Percentiles rank a stretch among this genome's conserved stretches.
Conservation (phyloP, 1,140 invertebrate species). For the Heliothis virescens region DNA sequence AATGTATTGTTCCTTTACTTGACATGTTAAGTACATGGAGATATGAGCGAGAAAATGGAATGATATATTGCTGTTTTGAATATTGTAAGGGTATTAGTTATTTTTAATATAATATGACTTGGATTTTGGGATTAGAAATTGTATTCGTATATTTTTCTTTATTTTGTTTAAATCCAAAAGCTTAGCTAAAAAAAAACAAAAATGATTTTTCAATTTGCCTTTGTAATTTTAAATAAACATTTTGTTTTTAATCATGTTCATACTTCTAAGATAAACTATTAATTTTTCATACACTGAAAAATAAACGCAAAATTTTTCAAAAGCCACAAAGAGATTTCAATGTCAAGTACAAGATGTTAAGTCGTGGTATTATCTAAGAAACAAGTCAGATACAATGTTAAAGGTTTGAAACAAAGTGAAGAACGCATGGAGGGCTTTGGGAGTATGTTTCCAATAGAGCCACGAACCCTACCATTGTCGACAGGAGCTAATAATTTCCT, state of each 20-base stretch:
- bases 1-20: conserved; percentile 32
- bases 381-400: conserved; percentile 48
- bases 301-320: background rate
- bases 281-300: too few species aligned
- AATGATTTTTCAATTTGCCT: too few species aligned
- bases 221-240: too few species aligned
- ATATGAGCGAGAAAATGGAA: conserved; percentile 12
- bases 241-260: too few species aligned
- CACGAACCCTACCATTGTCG: conserved; percentile 47
- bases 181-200: too few species aligned
- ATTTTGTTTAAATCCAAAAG: too few species aligned
- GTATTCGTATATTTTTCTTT: too few species aligned
- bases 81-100: background rate
- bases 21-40: conserved; percentile 26
- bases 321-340: background rate
- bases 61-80: conserved; percentile 4
- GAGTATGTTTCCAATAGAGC: conserved; percentile 42
- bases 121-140: background rate
- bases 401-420: conserved; percentile 51
- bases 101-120: background rate
- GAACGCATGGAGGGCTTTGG: conserved; percentile 50
- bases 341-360: conserved; percentile 19
- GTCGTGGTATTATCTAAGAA: conserved; percentile 41
- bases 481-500: background rate
- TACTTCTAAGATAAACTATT: too few species aligned